A percentile compares a stretch with the other conserved stretches of the same genome.
Evolutionary conservation across 2,888 invertebrate species (phyloP).

Genomic region (Calameuta pallipes): DNA sequence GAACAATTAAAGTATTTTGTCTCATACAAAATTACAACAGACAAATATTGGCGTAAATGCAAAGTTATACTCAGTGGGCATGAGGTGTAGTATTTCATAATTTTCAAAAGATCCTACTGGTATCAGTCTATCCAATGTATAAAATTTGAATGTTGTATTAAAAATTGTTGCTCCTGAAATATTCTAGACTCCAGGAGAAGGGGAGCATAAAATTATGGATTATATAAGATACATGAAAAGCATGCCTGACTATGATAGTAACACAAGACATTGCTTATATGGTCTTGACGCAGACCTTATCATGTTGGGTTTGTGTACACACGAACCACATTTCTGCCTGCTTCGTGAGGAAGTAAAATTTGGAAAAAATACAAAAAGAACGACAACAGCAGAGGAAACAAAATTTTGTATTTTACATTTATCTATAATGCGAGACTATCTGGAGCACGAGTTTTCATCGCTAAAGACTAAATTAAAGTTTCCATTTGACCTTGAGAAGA

Average conservation of each 20-base stretch:
- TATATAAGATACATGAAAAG: slow-evolving; percentile 91
- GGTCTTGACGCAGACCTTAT: slow-evolving; percentile 98
- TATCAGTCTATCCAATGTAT: slow-evolving; percentile 3
- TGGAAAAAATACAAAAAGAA: slow-evolving; percentile 73
- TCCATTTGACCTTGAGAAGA: slow-evolving; percentile 84
- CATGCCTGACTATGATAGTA: slow-evolving; percentile 85
- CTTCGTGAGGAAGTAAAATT: slow-evolving; percentile 94
- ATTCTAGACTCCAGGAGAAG: slow-evolving; percentile 91
- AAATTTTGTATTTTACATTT: slow-evolving; percentile 94
- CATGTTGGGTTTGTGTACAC: slow-evolving; percentile 94
- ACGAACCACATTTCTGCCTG: slow-evolving; percentile 95
- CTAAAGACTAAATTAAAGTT: slow-evolving; percentile 79
- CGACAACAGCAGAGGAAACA: slow-evolving; percentile 85
- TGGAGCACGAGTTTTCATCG: slow-evolving; percentile 87
- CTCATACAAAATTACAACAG: slow-evolving; percentile 83
- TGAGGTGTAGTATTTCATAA: slow-evolving; percentile 73
- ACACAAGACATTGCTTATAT: slow-evolving; percentile 96
- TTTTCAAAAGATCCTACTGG: slow-evolving; percentile 12
- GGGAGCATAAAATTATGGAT: slow-evolving; percentile 99
- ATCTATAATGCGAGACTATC: slow-evolving; percentile 90
- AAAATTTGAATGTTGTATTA: slow-evolving; percentile 4
- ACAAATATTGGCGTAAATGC: slow-evolving; percentile 88
- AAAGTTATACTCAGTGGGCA: slow-evolving; percentile 92
- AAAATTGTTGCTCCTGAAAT: slow-evolving; percentile 5
- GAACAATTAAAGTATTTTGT: slow-evolving; percentile 89